These are phyloP conservation scores for Morpho deidamia DNA, from an alignment of 2,888 invertebrate species.

Conservation along the genomic window DNA sequence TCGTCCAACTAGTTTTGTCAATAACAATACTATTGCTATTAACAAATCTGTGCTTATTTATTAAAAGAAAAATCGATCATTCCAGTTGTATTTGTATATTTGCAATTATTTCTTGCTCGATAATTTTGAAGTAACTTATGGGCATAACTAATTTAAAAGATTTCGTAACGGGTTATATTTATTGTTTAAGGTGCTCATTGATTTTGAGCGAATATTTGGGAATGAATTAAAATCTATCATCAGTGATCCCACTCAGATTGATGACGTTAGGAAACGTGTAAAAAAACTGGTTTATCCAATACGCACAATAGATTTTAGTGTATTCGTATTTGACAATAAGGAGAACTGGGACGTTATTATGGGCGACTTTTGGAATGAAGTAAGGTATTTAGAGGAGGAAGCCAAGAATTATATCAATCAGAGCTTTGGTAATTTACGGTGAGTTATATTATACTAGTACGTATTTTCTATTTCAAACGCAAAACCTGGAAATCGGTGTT, in stretches of 20 bases:
- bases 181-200: conserved; percentile 82
- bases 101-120: too few relatives aligned
- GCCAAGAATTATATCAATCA: conserved; percentile 91
- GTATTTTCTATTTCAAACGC: too few relatives aligned
- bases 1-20: too few relatives aligned
- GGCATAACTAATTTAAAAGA: too few relatives aligned
- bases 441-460: conserved; percentile 11
- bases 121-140: too few relatives aligned
- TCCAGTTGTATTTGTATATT: too few relatives aligned
- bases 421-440: conserved; percentile 88
- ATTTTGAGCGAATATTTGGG: conserved; percentile 94
- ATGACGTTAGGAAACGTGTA: conserved; percentile 89
- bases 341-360: conserved; percentile 93
- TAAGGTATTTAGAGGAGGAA: conserved; percentile 85
- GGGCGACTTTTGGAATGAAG: conserved; percentile 86
- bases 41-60: too few relatives aligned
- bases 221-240: conserved; percentile 91
- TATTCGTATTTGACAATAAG: conserved; percentile 86
- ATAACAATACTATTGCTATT: too few relatives aligned
- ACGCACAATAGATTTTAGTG: conserved; percentile 88
- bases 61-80: too few relatives aligned
- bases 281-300: conserved; percentile 87
- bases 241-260: conserved; percentile 91
- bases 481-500: too few relatives aligned
- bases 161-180: too few relatives aligned